Evolutionary conservation across 23 tunicate species (phyloP), one percentile per base, ranked within the genome.

Genomic region (Phallusia fumigata): DNA sequence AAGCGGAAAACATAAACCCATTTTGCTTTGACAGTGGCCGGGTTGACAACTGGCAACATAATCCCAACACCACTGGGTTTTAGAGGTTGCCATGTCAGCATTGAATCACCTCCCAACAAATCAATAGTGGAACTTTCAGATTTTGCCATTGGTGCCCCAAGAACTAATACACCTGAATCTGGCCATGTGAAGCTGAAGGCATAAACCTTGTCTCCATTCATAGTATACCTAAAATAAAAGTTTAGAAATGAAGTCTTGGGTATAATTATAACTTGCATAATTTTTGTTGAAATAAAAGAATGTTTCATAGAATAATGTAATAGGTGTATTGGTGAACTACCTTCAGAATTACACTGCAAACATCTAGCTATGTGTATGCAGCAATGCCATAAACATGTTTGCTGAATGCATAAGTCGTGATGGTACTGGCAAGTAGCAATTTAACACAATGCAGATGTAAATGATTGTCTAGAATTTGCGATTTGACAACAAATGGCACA

Each of bases 181-280:
- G 89, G 82, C 95, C 95, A 90, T 6, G 64, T 65, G 45, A 85
- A 90, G 52, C 86, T 35, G 80, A 86, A 86, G 65, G 89, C 89
- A 72, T 86, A 86, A 0, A 79, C 79, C 33, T 35, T 72, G 19
- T 72, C 65, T 44, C 28, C 79, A 32, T 80, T 79, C 15, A 79
- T 80, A 0, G 89, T 86, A 40, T 86, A 86, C 89, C 89, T 79
- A 65, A 81, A 44, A 79, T 22, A 28, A 52, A n/a, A 35, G 30
- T 31, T 26, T 40, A 40, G 8, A 40, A 40, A 5, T 3, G 47
- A 10, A 10, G 47, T 40, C 47, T n/a, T n/a, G n/a, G n/a, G n/a
- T n/a, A n/a, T n/a, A n/a, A n/a, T n/a, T n/a, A n/a, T n/a, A n/a
- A n/a, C n/a, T n/a, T n/a, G n/a, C n/a, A n/a, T n/a, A n/a, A n/a